phyloP scores from a whole-genome alignment of 2,888 invertebrate genomes.

The Caenorhabditis plicata region DNA sequence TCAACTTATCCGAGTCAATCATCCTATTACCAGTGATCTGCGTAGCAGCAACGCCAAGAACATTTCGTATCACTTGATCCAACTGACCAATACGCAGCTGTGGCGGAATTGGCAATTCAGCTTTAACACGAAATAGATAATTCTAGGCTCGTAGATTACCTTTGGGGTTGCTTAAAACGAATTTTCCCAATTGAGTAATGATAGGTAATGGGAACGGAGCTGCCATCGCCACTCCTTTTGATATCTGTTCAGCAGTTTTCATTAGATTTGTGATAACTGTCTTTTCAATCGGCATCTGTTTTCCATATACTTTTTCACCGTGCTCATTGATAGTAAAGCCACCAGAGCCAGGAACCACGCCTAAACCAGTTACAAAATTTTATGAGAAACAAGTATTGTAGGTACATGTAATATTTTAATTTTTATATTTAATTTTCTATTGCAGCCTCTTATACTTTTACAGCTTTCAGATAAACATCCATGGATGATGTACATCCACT shows the following conservation, averaged over 20 bases:
- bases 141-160: not conserved
- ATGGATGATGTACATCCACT: too few species aligned
- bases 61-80: conserved; percentile 15
- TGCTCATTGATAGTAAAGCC: conserved; percentile 38
- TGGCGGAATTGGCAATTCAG: conserved; percentile 16
- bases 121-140: not conserved
- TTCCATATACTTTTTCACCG: conserved; percentile 28
- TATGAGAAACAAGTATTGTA: too few species aligned
- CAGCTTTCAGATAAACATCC: too few species aligned
- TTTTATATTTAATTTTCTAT: too few species aligned
- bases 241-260: conserved; percentile 26
- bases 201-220: conserved; percentile 32
- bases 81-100: conserved; percentile 15
- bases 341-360: conserved; percentile 44
- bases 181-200: conserved; percentile 16
- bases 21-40: too few species aligned
- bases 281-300: conserved; percentile 5
- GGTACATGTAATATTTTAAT: not conserved
- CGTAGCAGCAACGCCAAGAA: conserved; percentile 1
- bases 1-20: conserved; percentile 2
- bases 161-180: conserved; percentile 12
- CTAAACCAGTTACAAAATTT: too few species aligned
- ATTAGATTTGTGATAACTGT: conserved; percentile 21
- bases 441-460: too few species aligned
- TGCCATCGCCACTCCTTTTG: conserved; percentile 23